Percentiles rank a stretch among this genome's conserved stretches.
These are phyloP conservation scores for Typhlichthys subterraneus DNA, from an alignment of 2,797 vertebrate genomes.

Conservation along the genomic window DNA sequence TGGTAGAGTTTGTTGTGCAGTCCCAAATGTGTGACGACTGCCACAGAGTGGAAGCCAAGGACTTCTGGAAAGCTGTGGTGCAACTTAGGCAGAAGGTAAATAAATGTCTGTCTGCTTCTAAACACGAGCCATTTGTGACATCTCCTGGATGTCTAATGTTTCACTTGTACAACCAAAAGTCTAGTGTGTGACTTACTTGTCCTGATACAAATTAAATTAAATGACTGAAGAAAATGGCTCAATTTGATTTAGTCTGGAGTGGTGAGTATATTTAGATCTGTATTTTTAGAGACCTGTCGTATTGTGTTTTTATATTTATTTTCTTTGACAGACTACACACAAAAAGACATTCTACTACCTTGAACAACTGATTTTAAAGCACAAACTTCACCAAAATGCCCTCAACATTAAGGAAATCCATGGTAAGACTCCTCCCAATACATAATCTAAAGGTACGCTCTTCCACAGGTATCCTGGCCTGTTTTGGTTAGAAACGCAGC, in stretches of 20 bases:
- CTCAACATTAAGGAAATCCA: slow-evolving; percentile 97
- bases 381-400: slow-evolving; percentile 91
- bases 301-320: not conserved
- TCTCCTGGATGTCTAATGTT: not conserved
- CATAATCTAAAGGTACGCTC: too few relatives aligned
- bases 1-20: slow-evolving; percentile 89
- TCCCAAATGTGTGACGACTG: slow-evolving; percentile 97
- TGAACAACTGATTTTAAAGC: slow-evolving; percentile 96
- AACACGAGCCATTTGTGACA: not conserved
- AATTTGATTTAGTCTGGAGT: not conserved
- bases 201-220: not conserved
- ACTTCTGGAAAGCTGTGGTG: slow-evolving; percentile 98
- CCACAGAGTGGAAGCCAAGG: slow-evolving; percentile 96
- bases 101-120: slow-evolving; percentile 6
- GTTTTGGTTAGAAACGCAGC: too few relatives aligned
- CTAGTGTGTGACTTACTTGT: not conserved
- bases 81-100: slow-evolving; percentile 95
- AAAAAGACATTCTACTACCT: slow-evolving; percentile 98
- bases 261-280: not conserved
- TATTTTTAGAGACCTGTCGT: too few relatives aligned
- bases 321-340: slow-evolving; percentile 84
- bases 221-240: not conserved
- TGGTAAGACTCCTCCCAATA: slow-evolving; percentile 71
- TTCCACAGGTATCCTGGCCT: too few relatives aligned
- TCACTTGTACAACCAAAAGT: not conserved